A percentile compares a stretch with the other conserved stretches of the same genome.
These are phyloP conservation scores for Andrena cerasifolii DNA, from an alignment of 1,140 invertebrate genomes.

Conservation along the genomic window DNA sequence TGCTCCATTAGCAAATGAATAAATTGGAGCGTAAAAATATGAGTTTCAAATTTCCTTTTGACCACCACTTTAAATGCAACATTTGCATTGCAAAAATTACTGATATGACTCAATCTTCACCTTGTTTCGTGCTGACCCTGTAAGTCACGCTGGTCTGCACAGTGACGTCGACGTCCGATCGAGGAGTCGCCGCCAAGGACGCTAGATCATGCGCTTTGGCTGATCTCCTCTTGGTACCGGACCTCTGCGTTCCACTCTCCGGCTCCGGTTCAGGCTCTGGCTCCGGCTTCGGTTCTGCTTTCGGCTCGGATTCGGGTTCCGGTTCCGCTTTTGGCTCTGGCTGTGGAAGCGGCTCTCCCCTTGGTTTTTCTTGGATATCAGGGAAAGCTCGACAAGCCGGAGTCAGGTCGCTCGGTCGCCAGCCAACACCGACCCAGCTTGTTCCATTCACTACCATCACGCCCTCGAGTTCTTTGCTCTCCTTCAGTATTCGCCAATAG, in stretches of 20 bases:
- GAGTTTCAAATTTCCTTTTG: too few relatives aligned
- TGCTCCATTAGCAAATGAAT: too few relatives aligned
- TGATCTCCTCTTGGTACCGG: conserved; percentile 72
- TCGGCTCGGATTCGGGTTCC: conserved; percentile 72
- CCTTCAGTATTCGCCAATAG: conserved; percentile 92
- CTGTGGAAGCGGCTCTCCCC: conserved; percentile 75
- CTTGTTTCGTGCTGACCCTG: conserved; percentile 86
- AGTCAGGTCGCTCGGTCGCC: conserved; percentile 89
- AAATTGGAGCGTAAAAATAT: too few relatives aligned
- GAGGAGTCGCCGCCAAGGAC: conserved; percentile 61
- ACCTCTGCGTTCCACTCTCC: conserved; percentile 75
- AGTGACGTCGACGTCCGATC: conserved; percentile 82
- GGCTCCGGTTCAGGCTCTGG: conserved; percentile 69
- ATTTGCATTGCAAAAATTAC: background rate
- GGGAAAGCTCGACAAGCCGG: conserved; percentile 91
- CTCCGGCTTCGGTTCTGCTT: conserved; percentile 68
- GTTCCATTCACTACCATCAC: conserved; percentile 92
- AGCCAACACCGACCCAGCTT: conserved; percentile 93
- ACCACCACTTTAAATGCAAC: background rate
- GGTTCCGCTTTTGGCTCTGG: conserved; percentile 76
- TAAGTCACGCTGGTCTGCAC: conserved; percentile 89
- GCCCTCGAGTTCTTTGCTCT: conserved; percentile 92
- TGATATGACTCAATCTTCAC: conserved; percentile 64
- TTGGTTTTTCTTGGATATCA: conserved; percentile 82
- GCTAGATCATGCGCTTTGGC: conserved; percentile 73